phyloP scores from a whole-genome alignment of 2,113 vertebrate genomes.

The Anhinga anhinga region DNA sequence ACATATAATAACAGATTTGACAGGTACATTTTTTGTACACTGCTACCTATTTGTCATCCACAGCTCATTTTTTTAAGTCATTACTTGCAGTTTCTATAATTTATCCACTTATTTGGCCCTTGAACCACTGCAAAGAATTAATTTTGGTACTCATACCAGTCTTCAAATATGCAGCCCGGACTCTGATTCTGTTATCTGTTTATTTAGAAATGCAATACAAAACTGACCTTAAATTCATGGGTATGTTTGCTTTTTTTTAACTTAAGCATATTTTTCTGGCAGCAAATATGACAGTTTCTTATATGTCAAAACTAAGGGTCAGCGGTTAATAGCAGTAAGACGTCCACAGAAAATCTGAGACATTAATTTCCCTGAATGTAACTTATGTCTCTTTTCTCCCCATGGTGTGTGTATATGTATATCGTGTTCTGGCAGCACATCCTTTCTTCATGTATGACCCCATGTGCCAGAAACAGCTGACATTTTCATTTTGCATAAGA shows the following conservation, averaged over 20 bases:
- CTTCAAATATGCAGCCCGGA: not conserved
- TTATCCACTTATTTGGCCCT: not conserved
- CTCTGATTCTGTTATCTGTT: not conserved
- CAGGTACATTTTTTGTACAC: not conserved
- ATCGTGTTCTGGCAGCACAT: not conserved
- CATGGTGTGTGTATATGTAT: not conserved
- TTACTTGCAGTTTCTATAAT: not conserved
- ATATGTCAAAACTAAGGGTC: not conserved
- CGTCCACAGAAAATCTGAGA: not conserved
- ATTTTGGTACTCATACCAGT: not conserved
- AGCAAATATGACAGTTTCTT: not conserved
- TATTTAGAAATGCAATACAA: not conserved
- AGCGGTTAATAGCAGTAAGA: not conserved
- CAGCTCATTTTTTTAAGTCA: not conserved
- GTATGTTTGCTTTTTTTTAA: fast-evolving
- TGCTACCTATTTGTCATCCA: not conserved
- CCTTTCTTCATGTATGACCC: not conserved
- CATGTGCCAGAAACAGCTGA: not conserved
- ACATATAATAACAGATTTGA: slow-evolving; percentile 32
- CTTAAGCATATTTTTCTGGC: not conserved
- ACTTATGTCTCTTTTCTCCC: not conserved
- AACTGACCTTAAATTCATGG: not conserved
- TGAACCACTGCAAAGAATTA: not conserved
- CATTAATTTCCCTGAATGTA: not conserved
- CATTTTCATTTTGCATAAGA: not conserved